A percentile compares a stretch with the other conserved stretches of the same genome.
Evolutionary conservation across 2,888 invertebrate genomes (phyloP).

Genomic region (Auanema freiburgensis): DNA sequence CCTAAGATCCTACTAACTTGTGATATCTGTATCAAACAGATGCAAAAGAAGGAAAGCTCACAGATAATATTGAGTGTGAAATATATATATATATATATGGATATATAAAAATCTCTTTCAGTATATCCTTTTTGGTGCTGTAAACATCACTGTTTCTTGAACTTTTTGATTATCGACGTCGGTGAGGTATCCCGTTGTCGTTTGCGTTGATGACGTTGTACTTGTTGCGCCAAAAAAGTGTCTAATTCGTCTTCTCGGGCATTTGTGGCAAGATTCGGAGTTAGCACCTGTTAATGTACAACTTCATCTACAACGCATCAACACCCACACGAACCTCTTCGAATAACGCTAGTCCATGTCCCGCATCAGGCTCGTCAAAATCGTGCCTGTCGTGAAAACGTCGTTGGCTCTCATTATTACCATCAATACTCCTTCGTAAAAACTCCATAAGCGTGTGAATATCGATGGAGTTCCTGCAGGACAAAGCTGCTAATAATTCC

Average conservation of each 20-base stretch:
- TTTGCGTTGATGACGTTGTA: constrained; percentile 56
- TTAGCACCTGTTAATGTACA: too few relatives aligned
- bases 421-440: constrained; percentile 33
- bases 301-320: neutral
- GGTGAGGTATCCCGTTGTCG: constrained; percentile 49
- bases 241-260: constrained; percentile 38
- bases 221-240: constrained; percentile 42
- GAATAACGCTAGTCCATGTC: constrained; percentile 3
- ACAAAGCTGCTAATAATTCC: constrained; percentile 32
- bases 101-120: too few relatives aligned
- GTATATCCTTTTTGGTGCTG: too few relatives aligned
- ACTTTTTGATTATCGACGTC: constrained; percentile 37
- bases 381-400: neutral
- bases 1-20: too few relatives aligned
- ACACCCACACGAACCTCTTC: neutral
- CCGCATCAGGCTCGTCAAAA: constrained; percentile 2
- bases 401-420: constrained; percentile 10
- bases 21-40: too few relatives aligned
- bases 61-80: too few relatives aligned
- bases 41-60: too few relatives aligned
- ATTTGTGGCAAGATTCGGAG: neutral
- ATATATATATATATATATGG: too few relatives aligned
- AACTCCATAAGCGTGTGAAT: constrained; percentile 34
- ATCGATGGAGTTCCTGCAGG: constrained; percentile 29
- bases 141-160: constrained; percentile 25